Conservation (phyloP, 2,888 invertebrate species). For the Drosophila gaucha region DNA sequence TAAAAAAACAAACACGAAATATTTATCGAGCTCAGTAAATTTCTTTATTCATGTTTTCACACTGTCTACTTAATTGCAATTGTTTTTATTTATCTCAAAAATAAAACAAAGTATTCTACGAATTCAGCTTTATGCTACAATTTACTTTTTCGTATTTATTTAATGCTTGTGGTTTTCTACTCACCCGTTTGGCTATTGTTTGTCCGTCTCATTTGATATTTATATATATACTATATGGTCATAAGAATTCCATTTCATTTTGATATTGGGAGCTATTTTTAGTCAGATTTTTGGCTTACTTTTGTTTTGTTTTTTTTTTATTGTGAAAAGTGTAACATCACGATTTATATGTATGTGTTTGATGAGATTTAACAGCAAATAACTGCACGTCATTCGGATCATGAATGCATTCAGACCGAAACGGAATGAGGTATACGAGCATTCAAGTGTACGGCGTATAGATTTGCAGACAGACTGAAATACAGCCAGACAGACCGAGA, state of each 20-base stretch:
- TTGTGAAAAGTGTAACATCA: constrained; percentile 54
- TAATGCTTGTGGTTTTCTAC: constrained; percentile 20
- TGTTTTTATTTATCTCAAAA: constrained; percentile 12
- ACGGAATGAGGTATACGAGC: constrained; percentile 13
- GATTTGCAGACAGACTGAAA: constrained; percentile 22
- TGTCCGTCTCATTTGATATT: constrained; percentile 13
- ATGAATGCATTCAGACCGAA: constrained; percentile 44
- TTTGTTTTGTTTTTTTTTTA: constrained; percentile 18
- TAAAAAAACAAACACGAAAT: not conserved
- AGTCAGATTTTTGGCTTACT: constrained; percentile 43
- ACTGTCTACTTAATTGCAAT: constrained; percentile 6
- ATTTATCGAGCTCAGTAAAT: not conserved
- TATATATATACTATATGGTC: constrained; percentile 9
- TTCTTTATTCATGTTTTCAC: not conserved
- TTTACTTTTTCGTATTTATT: constrained; percentile 34
- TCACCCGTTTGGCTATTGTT: constrained; percentile 31
- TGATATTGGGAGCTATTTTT: constrained; percentile 62
- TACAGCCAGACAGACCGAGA: not conserved
- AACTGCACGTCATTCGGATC: constrained; percentile 60
- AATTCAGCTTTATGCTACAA: too few relatives aligned
- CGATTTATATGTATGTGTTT: constrained; percentile 28
- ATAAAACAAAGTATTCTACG: constrained; percentile 8
- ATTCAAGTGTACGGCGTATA: constrained; percentile 1
- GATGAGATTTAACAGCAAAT: constrained; percentile 58
- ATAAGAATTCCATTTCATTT: constrained; percentile 52